Conservation (phyloP, 2,888 invertebrate species). For the Polyommatus icarus region DNA sequence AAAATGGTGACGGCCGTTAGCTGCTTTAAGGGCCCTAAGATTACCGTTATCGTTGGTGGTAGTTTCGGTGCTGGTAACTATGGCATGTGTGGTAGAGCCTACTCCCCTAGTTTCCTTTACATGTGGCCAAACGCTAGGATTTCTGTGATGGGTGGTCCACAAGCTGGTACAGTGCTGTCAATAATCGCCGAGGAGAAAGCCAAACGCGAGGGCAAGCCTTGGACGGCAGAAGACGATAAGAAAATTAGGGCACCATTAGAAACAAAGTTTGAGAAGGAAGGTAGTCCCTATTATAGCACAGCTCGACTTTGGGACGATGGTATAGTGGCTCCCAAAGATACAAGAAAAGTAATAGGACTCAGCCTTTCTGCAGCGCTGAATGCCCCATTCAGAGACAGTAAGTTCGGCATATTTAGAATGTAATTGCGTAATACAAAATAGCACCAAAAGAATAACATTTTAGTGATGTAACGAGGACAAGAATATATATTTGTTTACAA, state of each 20-base stretch:
- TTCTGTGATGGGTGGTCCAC: constrained; percentile 99
- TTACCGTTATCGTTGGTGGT: constrained; percentile 98
- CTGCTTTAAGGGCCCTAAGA: constrained; percentile 97
- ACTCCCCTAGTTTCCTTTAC: constrained; percentile 95
- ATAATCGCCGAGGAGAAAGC: constrained; percentile 92
- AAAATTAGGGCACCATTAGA: constrained; percentile 91
- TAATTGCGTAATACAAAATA: constrained; percentile 64
- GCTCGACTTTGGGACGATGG: constrained; percentile 99
- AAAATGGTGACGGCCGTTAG: constrained; percentile 99
- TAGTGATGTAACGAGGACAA: constrained; percentile 31
- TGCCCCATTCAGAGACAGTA: constrained; percentile 88
- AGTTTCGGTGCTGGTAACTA: constrained; percentile 99
- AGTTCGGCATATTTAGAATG: constrained; percentile 99
- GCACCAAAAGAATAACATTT: constrained; percentile 19
- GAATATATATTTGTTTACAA: constrained; percentile 32
- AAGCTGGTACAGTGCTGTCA: constrained; percentile 96
- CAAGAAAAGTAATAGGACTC: constrained; percentile 93
- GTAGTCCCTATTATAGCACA: constrained; percentile 94
- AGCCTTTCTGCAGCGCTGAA: constrained; percentile 93
- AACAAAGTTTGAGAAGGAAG: constrained; percentile 94
- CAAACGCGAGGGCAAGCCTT: constrained; percentile 85
- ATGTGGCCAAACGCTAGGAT: constrained; percentile 99
- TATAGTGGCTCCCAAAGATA: constrained; percentile 96
- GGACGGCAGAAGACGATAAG: constrained; percentile 89
- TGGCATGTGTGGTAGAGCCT: constrained; percentile 91